Conservation (phyloP, 2,113 vertebrate species). For the Sarotherodon lohbergeri region DNA sequence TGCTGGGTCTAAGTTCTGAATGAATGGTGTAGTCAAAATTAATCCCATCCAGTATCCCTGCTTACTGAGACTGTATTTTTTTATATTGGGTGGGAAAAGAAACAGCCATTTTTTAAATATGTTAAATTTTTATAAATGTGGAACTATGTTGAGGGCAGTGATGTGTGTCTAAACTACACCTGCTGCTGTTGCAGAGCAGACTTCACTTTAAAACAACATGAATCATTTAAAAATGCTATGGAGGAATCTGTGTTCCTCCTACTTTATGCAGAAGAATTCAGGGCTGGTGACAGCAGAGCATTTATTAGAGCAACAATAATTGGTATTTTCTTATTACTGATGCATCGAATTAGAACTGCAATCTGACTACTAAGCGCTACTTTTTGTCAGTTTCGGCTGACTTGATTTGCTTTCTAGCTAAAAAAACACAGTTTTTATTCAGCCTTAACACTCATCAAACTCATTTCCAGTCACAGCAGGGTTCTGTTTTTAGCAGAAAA, state of each 20-base stretch:
- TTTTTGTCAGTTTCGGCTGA: neutral
- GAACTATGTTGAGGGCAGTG: neutral
- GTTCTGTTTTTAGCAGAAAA: neutral
- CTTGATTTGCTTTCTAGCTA: neutral
- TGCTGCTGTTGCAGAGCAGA: neutral
- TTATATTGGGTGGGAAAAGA: neutral
- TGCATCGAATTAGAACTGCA: neutral
- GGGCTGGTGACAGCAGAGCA: neutral
- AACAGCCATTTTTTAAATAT: neutral
- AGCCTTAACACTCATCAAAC: neutral
- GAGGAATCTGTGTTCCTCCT: neutral
- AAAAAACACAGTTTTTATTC: neutral
- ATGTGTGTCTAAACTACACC: neutral
- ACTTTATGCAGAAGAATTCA: neutral
- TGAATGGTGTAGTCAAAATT: neutral
- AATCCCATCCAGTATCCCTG: neutral
- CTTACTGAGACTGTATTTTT: neutral
- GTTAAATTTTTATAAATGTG: neutral
- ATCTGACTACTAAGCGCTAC: neutral
- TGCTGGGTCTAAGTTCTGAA: slow-evolving; percentile 6
- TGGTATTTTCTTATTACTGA: neutral
- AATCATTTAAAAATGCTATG: neutral
- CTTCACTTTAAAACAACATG: neutral
- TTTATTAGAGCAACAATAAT: neutral
- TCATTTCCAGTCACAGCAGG: neutral